A percentile compares a stretch with the other conserved stretches of the same genome.
Conservation (phyloP, 2,888 invertebrate species). For the Drosophila robusta region DNA sequence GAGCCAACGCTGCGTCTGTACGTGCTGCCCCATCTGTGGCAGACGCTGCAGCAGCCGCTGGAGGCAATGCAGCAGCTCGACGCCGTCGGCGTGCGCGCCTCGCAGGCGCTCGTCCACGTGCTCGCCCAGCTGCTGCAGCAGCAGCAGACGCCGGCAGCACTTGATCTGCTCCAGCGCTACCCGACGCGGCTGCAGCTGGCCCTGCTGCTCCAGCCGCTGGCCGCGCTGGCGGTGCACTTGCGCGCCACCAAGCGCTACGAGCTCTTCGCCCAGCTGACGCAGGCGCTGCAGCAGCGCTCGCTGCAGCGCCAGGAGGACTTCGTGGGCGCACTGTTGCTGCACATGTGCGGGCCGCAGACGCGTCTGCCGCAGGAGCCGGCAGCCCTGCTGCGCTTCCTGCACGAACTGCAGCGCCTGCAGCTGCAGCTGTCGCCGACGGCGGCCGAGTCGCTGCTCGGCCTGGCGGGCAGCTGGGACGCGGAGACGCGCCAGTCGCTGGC, state of each 20-base stretch:
- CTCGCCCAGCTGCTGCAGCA: conserved; percentile 77
- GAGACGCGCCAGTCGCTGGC: conserved; percentile 60
- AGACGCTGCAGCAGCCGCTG: conserved; percentile 74
- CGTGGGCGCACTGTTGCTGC: conserved; percentile 87
- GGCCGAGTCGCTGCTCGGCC: conserved; percentile 83
- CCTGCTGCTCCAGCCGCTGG: conserved; percentile 85
- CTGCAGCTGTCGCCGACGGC: conserved; percentile 86
- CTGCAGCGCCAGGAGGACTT: conserved; percentile 86
- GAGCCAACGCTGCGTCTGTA: conserved; percentile 87
- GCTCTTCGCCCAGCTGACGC: conserved; percentile 86
- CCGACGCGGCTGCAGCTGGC: conserved; percentile 86
- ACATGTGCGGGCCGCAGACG: conserved; percentile 85
- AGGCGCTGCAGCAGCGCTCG: conserved; percentile 85
- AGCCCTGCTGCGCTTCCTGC: conserved; percentile 85
- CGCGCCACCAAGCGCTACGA: conserved; percentile 85
- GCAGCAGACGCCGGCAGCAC: conserved; percentile 40
- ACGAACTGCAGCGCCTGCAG: conserved; percentile 83
- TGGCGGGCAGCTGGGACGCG: conserved; percentile 39
- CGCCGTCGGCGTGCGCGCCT: conserved; percentile 74
- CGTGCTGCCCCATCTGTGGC: conserved; percentile 85
- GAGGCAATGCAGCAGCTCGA: conserved; percentile 76
- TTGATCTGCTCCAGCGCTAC: conserved; percentile 73
- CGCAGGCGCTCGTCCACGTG: conserved; percentile 71
- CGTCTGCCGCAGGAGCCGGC: conserved; percentile 84
- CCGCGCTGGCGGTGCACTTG: conserved; percentile 84